Percentiles rank a stretch among this genome's conserved stretches.
Conservation (phyloP, 1,140 invertebrate genomes). For the Drosophila burlai region DNA sequence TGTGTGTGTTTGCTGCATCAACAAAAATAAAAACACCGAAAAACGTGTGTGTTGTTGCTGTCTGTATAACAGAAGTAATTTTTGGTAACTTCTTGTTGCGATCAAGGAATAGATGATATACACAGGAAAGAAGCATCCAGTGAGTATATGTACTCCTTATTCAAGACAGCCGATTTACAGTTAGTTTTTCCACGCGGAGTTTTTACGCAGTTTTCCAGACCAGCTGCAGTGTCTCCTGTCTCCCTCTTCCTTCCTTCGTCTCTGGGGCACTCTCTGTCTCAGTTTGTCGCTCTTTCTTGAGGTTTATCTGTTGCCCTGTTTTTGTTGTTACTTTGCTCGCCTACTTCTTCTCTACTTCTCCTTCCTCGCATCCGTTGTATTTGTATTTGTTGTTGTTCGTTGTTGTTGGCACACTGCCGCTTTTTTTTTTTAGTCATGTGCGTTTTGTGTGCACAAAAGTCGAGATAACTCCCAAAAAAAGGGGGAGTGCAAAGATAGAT, state of each 20-base stretch:
- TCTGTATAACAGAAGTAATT: constrained; percentile 76
- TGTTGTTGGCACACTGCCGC: constrained; percentile 25
- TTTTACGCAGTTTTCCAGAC: constrained; percentile 32
- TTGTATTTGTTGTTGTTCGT: constrained; percentile 34
- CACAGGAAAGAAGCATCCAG: constrained; percentile 24
- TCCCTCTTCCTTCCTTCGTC: constrained; percentile 11
- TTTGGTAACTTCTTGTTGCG: constrained; percentile 33
- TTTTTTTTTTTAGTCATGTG: constrained; percentile 37
- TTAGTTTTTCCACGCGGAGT: constrained; percentile 39
- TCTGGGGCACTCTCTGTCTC: constrained; percentile 8
- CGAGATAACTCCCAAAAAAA: constrained; percentile 13
- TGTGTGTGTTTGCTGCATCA: constrained; percentile 63
- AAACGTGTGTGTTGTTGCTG: constrained; percentile 53
- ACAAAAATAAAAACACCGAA: constrained; percentile 50
- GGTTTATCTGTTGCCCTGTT: constrained; percentile 58
- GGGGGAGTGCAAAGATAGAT: not conserved
- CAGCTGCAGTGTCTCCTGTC: constrained; percentile 33
- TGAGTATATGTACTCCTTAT: constrained; percentile 31
- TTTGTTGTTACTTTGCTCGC: constrained; percentile 62
- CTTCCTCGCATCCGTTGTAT: constrained; percentile 61
- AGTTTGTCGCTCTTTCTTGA: constrained; percentile 24
- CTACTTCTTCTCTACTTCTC: constrained; percentile 41
- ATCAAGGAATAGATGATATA: constrained; percentile 18
- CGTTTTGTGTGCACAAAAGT: constrained; percentile 27
- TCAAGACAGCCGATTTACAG: constrained; percentile 18